Conservation (phyloP, 2,113 vertebrate species). For the Ibidorhyncha struthersii region DNA sequence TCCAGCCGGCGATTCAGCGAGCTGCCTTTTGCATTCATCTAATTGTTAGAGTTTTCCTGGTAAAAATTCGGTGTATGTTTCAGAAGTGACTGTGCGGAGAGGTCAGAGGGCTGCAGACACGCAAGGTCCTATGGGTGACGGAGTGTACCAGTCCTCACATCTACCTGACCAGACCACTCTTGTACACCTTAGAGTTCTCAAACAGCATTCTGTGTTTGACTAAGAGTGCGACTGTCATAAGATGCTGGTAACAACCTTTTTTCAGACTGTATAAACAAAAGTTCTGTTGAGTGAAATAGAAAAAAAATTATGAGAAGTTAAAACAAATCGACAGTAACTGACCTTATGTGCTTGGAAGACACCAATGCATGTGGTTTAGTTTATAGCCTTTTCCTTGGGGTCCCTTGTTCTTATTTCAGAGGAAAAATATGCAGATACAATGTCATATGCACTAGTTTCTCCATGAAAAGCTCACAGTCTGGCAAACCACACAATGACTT, state of each 20-base stretch:
- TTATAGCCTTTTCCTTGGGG: neutral
- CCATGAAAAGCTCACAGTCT: neutral
- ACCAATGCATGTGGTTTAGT: neutral
- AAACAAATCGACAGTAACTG: neutral
- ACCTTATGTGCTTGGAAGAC: neutral
- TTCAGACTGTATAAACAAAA: neutral
- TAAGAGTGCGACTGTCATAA: neutral
- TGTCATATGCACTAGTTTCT: neutral
- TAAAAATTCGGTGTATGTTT: neutral
- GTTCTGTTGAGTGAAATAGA: neutral
- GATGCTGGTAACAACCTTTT: neutral
- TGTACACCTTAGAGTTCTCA: neutral
- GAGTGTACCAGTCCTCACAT: neutral
- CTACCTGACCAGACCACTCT: neutral
- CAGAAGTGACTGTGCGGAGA: neutral
- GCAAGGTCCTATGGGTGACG: rapidly evolving
- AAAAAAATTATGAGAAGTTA: neutral
- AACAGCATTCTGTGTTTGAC: neutral
- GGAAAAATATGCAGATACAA: neutral
- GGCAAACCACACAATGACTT: neutral
- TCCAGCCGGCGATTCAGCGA: neutral
- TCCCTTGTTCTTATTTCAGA: neutral
- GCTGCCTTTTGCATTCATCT: neutral
- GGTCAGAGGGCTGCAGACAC: neutral
- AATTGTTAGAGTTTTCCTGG: neutral